phyloP scores from a whole-genome alignment of 2,797 vertebrate species.

The Manis javanica region DNA sequence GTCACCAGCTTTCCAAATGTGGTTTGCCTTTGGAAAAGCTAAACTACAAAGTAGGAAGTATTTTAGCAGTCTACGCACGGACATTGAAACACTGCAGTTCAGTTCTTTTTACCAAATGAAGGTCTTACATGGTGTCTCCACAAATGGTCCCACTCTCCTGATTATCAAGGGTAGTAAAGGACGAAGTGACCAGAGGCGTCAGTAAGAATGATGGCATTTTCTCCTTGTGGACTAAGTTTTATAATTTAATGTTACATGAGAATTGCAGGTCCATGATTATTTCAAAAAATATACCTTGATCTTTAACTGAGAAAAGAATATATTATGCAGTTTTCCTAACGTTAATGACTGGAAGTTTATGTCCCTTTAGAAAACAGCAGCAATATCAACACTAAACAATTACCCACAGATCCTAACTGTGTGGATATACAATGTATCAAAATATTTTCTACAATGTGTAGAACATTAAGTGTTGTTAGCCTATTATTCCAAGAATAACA shows the following conservation, averaged over 20 bases:
- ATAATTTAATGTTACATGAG: neutral
- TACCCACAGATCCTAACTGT: neutral
- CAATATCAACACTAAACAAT: neutral
- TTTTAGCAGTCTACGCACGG: neutral
- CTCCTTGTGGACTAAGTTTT: neutral
- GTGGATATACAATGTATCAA: neutral
- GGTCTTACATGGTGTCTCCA: neutral
- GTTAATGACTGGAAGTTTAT: neutral
- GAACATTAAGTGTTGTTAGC: too few relatives aligned
- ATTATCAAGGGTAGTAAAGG: neutral
- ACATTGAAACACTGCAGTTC: neutral
- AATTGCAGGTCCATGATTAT: neutral
- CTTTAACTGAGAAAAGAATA: neutral
- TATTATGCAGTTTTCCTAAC: neutral
- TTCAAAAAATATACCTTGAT: neutral
- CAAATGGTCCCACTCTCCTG: neutral
- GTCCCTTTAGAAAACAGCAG: neutral
- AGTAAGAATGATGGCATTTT: neutral
- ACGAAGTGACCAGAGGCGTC: neutral
- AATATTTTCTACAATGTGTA: too few relatives aligned
- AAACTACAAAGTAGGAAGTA: neutral
- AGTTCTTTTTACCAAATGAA: neutral
- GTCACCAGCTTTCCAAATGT: conserved; percentile 74
- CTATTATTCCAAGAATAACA: too few relatives aligned
- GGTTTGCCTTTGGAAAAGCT: conserved; percentile 60